A percentile compares a stretch with the other conserved stretches of the same genome.
Conservation (phyloP, 2,113 vertebrate species). For the Cnemophilus loriae region DNA sequence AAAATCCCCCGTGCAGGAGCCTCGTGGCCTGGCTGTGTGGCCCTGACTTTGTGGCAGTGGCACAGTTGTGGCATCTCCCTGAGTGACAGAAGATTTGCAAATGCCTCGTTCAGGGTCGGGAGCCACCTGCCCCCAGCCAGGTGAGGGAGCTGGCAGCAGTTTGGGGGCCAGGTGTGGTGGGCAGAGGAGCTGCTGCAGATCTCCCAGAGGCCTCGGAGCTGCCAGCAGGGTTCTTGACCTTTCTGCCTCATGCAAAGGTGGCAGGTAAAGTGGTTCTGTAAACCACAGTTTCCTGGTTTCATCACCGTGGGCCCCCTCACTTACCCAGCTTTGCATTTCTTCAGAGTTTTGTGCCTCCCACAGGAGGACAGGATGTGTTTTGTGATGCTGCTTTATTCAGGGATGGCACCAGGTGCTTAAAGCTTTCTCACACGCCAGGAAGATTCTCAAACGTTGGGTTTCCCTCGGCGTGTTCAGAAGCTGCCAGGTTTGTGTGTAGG, state of each 20-base stretch:
- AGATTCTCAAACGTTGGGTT: neutral
- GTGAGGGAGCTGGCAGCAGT: neutral
- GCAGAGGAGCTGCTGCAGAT: neutral
- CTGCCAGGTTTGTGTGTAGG: neutral
- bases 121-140: neutral
- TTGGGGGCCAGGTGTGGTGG: neutral
- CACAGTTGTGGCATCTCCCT: neutral
- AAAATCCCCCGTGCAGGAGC: neutral
- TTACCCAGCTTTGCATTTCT: neutral
- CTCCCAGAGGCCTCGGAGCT: neutral
- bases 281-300: neutral
- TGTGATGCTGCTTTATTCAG: neutral
- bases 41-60: neutral
- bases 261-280: too few relatives aligned
- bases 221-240: neutral
- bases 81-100: neutral
- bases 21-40: neutral
- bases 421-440: neutral
- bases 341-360: neutral
- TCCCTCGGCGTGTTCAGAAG: neutral
- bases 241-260: neutral
- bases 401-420: neutral
- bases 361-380: neutral
- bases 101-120: neutral
- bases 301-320: neutral